Evolutionary conservation across 2,888 invertebrate genomes (phyloP).

Genomic region (Dryobota labecula): DNA sequence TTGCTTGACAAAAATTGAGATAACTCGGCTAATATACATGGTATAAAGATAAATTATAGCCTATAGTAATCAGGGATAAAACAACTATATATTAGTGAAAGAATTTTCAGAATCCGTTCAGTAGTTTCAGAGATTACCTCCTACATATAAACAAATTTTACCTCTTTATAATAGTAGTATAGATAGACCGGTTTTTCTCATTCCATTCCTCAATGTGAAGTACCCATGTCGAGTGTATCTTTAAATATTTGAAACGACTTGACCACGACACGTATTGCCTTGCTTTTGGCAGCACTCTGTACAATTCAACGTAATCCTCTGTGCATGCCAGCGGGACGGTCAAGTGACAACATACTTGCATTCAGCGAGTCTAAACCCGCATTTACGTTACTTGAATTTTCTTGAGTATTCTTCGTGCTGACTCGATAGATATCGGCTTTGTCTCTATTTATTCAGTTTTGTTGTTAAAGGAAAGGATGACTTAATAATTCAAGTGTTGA

Average conservation of each 20-base stretch:
- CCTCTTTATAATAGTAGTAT: too few relatives aligned
- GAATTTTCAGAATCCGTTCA: too few relatives aligned
- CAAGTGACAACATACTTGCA: conserved; percentile 55
- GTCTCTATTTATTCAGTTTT: conserved; percentile 36
- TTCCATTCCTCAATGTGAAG: background rate
- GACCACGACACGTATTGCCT: conserved; percentile 34
- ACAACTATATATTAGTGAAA: too few relatives aligned
- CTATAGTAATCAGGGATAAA: too few relatives aligned
- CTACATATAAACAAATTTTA: too few relatives aligned
- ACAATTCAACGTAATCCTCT: conserved; percentile 32
- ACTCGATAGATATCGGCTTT: conserved; percentile 14
- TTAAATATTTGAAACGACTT: conserved; percentile 44
- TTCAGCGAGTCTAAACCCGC: conserved; percentile 41
- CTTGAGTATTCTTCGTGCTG: conserved; percentile 25
- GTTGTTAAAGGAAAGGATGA: background rate
- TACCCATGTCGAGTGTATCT: background rate
- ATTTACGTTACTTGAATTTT: conserved; percentile 34
- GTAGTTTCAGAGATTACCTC: too few relatives aligned
- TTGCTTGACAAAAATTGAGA: too few relatives aligned
- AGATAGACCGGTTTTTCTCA: background rate
- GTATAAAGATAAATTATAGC: too few relatives aligned
- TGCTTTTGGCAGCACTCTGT: conserved; percentile 50
- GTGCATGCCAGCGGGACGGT: conserved; percentile 34
- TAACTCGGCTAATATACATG: too few relatives aligned
- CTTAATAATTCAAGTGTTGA: conserved; percentile 8